Evolutionary conservation across 2,113 vertebrate genomes (phyloP).

Genomic region (Sterrhoptilus dennistouni): DNA sequence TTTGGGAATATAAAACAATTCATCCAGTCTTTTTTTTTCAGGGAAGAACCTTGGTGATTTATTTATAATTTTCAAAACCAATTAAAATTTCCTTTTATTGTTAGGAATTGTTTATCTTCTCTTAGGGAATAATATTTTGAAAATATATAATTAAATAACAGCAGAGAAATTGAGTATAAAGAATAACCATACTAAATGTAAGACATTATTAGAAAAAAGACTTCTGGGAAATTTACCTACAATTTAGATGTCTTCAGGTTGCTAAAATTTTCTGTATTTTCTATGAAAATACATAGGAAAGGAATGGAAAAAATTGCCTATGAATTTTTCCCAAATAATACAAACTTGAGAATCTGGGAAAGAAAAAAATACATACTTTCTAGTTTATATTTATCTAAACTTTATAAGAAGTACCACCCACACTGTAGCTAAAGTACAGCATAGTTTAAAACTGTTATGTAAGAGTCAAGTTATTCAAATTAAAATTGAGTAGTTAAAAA

Average conservation of each 20-base stretch:
- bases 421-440: background rate
- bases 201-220: background rate
- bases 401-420: background rate
- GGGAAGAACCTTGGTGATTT: background rate
- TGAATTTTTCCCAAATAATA: background rate
- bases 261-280: background rate
- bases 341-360: background rate
- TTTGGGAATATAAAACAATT: background rate
- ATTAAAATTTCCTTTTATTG: slow-evolving; percentile 36
- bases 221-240: background rate
- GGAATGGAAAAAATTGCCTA: background rate
- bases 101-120: slow-evolving; percentile 4
- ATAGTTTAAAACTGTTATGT: background rate
- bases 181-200: background rate
- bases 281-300: background rate
- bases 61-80: slow-evolving; percentile 31
- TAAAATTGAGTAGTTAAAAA: background rate
- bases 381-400: background rate
- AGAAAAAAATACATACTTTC: background rate
- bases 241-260: background rate
- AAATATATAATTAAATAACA: background rate
- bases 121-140: background rate
- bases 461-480: background rate
- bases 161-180: background rate
- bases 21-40: background rate